phyloP scores from a whole-genome alignment of 2,113 vertebrate genomes.

The Aythya baeri region DNA sequence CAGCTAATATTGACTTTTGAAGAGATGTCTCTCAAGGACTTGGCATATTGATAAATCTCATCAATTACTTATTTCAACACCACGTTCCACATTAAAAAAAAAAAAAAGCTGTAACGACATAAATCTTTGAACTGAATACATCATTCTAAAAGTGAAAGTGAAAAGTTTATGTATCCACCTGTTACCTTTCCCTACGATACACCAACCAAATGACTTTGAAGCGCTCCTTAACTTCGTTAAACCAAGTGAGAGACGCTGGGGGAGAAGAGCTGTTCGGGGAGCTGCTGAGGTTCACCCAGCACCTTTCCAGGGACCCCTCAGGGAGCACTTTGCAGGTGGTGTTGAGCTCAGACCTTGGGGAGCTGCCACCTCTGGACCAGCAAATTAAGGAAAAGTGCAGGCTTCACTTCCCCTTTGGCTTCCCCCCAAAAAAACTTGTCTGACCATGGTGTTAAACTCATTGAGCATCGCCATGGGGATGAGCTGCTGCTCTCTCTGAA shows the following conservation, averaged over 20 bases:
- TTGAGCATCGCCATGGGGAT: accelerated
- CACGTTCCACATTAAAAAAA: background rate
- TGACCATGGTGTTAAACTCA: background rate
- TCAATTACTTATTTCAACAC: background rate
- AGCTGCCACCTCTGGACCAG: background rate
- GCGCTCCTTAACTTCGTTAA: accelerated
- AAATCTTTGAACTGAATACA: accelerated
- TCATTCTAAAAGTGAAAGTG: no score
- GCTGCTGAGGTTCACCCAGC: background rate
- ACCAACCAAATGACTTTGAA: background rate
- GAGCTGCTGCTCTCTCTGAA: background rate
- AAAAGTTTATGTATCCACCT: background rate
- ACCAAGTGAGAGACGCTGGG: accelerated
- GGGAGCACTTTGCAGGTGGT: accelerated
- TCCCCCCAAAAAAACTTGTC: background rate
- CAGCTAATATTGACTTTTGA: accelerated
- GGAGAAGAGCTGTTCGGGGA: accelerated
- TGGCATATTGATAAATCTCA: accelerated
- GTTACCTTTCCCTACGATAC: accelerated
- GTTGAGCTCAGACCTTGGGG: accelerated
- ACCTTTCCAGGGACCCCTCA: accelerated
- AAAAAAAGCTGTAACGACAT: background rate
- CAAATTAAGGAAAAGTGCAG: accelerated
- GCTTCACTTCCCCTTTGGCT: accelerated
- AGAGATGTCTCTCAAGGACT: accelerated